phyloP scores from a whole-genome alignment of 2,797 vertebrate species.

The Gymnothorax javanicus region DNA sequence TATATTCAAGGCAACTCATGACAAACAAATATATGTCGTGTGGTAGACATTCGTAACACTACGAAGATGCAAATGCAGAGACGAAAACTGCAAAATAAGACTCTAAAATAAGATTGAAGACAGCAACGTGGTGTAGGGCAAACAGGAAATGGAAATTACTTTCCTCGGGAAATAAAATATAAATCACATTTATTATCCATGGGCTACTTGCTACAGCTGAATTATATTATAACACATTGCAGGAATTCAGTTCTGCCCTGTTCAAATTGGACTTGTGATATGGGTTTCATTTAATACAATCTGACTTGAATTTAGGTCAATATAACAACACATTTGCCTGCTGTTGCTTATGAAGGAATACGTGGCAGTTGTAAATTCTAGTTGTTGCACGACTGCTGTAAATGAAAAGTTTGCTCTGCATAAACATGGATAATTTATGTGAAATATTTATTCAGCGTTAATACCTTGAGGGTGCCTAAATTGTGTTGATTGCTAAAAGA shows the following conservation, averaged over 20 bases:
- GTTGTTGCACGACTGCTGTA: background rate
- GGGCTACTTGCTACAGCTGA: background rate
- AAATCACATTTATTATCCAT: background rate
- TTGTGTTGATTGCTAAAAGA: background rate
- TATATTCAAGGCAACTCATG: conserved; percentile 36
- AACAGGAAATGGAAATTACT: background rate
- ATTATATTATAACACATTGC: background rate
- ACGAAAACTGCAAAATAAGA: background rate
- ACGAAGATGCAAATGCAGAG: conserved; percentile 32
- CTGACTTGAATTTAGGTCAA: conserved; percentile 14
- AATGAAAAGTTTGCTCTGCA: background rate
- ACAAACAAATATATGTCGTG: conserved; percentile 32
- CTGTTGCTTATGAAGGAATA: background rate
- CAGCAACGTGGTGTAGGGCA: background rate
- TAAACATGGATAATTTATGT: background rate
- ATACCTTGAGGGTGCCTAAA: background rate
- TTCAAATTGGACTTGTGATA: background rate
- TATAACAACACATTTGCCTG: background rate
- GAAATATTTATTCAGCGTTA: background rate
- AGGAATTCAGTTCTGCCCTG: background rate
- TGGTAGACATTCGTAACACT: conserved; percentile 33
- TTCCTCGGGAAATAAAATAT: background rate
- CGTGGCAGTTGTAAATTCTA: background rate
- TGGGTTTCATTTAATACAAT: background rate
- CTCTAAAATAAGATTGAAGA: background rate